Evolutionary conservation across 1,140 invertebrate species (phyloP), one percentile per base, ranked within the genome.

Genomic region (Armadillidium nasatum): DNA sequence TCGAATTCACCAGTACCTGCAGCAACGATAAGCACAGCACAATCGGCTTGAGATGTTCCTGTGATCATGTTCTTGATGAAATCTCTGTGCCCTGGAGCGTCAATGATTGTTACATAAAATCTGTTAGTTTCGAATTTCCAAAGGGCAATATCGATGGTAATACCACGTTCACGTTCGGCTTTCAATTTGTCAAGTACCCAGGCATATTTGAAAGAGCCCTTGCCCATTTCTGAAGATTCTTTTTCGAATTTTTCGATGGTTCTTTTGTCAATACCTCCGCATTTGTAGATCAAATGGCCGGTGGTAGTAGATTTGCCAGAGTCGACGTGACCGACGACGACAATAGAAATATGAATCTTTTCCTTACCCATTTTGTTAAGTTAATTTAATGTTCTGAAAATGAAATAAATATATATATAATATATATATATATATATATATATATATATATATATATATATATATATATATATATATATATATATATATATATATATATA

Each of bases 61-160:
- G 97, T 99, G 84, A 99, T 99, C 97, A 99, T 99, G 91, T 99
- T 99, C 88, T 99, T 99, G 88, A 99, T 99, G 90, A 99, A 99
- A 90, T 99, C 97, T 85, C 97, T 91, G 87, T 99, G 97, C 11
- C 97, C 97, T 13, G 97, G 97, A 23, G 97, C 97, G 86, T 99
- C 97, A 86, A 99, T 99, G 86, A 99, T 98, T 81, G 97, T 99
- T 43, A 99, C 93, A 85, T 97, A 97, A 86, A 95, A 99, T 85
- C 95, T 98, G 54, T 90, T 88, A 3, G 97, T 99, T 85, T 99
- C 96, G 84, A 99, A 99, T 86, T 99, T 99, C 97, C 97, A 99
- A 72, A 99, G 87, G n/a, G 97, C 96, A 84, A 99, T 99, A 86
- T 99, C 97, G 83, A 99, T 99, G 83, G 97, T 99, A 85, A 99